Evolutionary conservation across 2,888 invertebrate species (phyloP), one percentile per base, ranked within the genome.

Genomic region (Andrena marginata): DNA sequence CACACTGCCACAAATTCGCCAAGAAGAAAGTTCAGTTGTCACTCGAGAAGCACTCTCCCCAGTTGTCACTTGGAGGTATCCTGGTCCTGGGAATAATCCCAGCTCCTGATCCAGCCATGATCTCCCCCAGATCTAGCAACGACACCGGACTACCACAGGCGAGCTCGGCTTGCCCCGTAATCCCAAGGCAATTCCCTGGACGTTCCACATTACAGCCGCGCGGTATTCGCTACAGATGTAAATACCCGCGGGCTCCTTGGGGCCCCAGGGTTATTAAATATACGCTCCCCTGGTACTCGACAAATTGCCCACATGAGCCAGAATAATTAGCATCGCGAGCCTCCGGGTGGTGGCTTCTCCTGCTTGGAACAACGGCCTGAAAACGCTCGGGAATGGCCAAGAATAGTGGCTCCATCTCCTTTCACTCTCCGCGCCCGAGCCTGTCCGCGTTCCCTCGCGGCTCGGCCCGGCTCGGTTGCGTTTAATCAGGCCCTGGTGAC

Each of bases 281-380:
- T 90, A 90, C 89, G 90, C 90, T 91, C 89, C 85, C 85, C 81
- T 23, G 83, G 87, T 89, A 86, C 89, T 85, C 91, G 92, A 93
- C 93, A 92, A 93, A 93, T 93, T 93, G 92, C 93, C 90, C 91
- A 88, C 91, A 91, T 92, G 91, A 91, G 89, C 92, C 91, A 92
- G 91, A 93, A 93, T 93, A 93, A 93, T 93, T 93, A 93, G 93
- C 92, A 92, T 92, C 90, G 87, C 85, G 81, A 75, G 87, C 87
- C 89, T 77, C 86, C 86, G 88, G 42, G 86, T 87, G 85, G 83
- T 81, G 76, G 68, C 10, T 63, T 63, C 60, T 26, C 2, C 16
- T 33, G 26, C 49, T 49, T 64, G 72, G 63, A 51, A 70, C 62
- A 71, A 69, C 73, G 78, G 65, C 33, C 85, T 83, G 76, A 64